A percentile compares a stretch with the other conserved stretches of the same genome.
phyloP scores from a whole-genome alignment of 2,113 vertebrate species.

The Cairina moschata region DNA sequence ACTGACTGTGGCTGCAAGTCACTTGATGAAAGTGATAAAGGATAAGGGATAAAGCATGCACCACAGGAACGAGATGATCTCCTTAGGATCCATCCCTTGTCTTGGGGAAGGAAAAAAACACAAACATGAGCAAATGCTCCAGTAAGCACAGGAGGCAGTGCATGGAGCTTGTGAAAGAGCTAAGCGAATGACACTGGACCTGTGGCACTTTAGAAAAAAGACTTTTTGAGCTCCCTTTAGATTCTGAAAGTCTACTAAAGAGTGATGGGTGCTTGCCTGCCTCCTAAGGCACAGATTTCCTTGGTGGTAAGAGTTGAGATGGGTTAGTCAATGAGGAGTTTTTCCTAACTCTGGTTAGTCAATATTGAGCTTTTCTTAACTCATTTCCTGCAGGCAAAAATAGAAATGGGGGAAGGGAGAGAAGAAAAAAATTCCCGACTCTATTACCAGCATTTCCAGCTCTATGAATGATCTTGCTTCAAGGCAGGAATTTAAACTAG shows the following conservation, averaged over 20 bases:
- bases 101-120: neutral
- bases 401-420: neutral
- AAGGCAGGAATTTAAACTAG: neutral
- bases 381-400: neutral
- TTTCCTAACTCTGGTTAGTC: neutral
- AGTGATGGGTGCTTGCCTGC: neutral
- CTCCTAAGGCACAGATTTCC: neutral
- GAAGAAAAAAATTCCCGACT: neutral
- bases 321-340: neutral
- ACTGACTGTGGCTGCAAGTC: neutral
- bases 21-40: neutral
- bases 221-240: neutral
- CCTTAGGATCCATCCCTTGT: neutral
- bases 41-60: rapidly evolving
- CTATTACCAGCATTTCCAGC: neutral
- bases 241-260: neutral
- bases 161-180: rapidly evolving
- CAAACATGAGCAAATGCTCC: neutral
- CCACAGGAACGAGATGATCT: neutral
- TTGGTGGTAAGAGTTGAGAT: neutral
- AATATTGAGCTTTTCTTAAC: neutral
- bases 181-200: neutral
- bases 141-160: neutral
- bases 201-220: neutral
- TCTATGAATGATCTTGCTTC: neutral